Conservation (phyloP, 2,888 invertebrate genomes). For the Drosophila algonquin region DNA sequence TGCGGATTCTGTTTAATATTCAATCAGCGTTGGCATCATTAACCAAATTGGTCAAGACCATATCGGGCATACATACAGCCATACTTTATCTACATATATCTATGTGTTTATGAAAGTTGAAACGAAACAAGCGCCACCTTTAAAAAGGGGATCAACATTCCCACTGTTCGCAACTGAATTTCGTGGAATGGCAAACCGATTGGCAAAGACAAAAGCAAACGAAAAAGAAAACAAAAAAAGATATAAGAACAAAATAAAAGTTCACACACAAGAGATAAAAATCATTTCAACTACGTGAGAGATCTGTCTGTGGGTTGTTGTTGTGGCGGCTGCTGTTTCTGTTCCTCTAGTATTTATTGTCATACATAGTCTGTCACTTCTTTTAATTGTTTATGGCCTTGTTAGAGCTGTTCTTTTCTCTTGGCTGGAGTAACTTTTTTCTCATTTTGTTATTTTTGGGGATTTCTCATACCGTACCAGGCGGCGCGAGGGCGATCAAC, state of each 20-base stretch:
- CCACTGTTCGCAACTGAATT: slow-evolving; percentile 28
- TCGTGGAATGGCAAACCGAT: slow-evolving; percentile 34
- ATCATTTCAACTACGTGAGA: slow-evolving; percentile 48
- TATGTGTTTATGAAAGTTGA: slow-evolving; percentile 28
- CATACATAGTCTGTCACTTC: slow-evolving; percentile 74
- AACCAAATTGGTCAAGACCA: slow-evolving; percentile 47
- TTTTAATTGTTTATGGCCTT: slow-evolving; percentile 70
- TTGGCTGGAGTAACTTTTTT: slow-evolving; percentile 24
- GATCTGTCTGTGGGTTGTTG: slow-evolving; percentile 15
- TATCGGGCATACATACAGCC: no score
- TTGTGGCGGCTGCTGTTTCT: slow-evolving; percentile 3
- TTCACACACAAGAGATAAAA: slow-evolving; percentile 69
- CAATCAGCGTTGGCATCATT: slow-evolving; percentile 39
- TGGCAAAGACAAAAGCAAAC: slow-evolving; percentile 32
- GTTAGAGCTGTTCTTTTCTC: slow-evolving; percentile 40
- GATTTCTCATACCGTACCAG: slow-evolving; percentile 73
- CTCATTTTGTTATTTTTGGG: slow-evolving; percentile 37
- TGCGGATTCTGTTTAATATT: slow-evolving; percentile 20
- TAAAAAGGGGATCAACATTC: slow-evolving; percentile 21
- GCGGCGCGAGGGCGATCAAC: slow-evolving; percentile 78
- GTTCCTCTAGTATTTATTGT: slow-evolving; percentile 54
- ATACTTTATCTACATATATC: neutral
- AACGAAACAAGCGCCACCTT: slow-evolving; percentile 48
- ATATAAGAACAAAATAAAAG: slow-evolving; percentile 41
- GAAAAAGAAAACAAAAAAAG: slow-evolving; percentile 17